phyloP scores from a whole-genome alignment of 2,797 vertebrate genomes.

The Pampus argenteus region DNA sequence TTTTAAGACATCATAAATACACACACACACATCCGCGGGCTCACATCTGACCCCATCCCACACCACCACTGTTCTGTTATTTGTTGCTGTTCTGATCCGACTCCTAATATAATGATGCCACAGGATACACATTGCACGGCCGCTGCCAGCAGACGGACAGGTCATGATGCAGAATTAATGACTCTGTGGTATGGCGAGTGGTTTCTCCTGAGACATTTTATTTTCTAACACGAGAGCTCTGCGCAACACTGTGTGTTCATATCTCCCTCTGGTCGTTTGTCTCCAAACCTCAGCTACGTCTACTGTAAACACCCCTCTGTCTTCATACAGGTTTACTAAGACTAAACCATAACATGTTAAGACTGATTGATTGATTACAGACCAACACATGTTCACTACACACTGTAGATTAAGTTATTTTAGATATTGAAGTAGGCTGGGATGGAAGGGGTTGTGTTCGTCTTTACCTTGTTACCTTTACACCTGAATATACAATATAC shows the following conservation, averaged over 20 bases:
- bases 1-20: not conserved
- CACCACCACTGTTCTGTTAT: slow-evolving; percentile 5
- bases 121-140: slow-evolving; percentile 42
- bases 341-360: not conserved
- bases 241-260: slow-evolving; percentile 30
- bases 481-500: no score
- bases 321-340: not conserved
- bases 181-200: slow-evolving; percentile 28
- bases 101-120: slow-evolving; percentile 57
- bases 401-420: not conserved
- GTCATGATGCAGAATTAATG: slow-evolving; percentile 64
- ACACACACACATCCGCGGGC: not conserved
- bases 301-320: not conserved
- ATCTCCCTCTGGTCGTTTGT: slow-evolving; percentile 53
- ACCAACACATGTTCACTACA: not conserved
- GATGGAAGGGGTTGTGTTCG: not conserved
- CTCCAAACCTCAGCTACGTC: slow-evolving; percentile 34
- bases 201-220: slow-evolving; percentile 52
- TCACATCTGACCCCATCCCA: slow-evolving; percentile 5
- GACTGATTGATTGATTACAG: no score
- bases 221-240: slow-evolving; percentile 48
- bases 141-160: slow-evolving; percentile 45
- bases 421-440: not conserved
- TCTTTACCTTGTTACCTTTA: not conserved
- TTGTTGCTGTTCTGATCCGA: slow-evolving; percentile 38